These are phyloP conservation scores for Myoxocephalus aenaeus DNA, from an alignment of 2,797 vertebrate genomes.

Conservation along the genomic window DNA sequence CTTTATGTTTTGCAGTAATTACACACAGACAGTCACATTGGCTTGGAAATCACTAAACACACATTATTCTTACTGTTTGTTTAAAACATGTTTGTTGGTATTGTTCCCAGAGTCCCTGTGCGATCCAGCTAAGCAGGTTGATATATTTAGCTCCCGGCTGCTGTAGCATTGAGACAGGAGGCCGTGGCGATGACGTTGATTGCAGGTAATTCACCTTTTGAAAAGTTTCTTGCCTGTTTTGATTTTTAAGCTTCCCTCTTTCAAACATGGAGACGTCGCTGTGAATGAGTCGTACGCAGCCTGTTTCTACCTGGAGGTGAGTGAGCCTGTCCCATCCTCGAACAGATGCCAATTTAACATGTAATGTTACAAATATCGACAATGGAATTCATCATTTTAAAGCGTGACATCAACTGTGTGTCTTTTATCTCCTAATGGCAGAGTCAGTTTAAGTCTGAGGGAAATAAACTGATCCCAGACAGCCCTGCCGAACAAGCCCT, in stretches of 20 bases:
- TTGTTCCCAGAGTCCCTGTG: not conserved
- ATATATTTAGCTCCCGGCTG: slow-evolving; percentile 18
- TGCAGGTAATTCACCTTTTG: not conserved
- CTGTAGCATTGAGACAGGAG: not conserved
- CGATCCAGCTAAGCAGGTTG: not conserved
- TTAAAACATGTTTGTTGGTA: not conserved
- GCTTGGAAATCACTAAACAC: not conserved
- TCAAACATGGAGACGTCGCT: slow-evolving; percentile 76
- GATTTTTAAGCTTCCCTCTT: slow-evolving; percentile 75
- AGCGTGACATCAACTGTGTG: not conserved
- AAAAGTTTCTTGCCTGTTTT: not conserved
- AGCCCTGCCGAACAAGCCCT: slow-evolving; percentile 67
- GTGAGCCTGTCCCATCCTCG: not conserved
- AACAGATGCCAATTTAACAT: too few species aligned
- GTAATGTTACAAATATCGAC: not conserved
- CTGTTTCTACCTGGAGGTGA: slow-evolving; percentile 85
- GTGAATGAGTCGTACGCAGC: slow-evolving; percentile 80
- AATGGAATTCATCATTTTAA: not conserved
- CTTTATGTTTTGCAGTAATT: not conserved
- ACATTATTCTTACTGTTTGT: not conserved
- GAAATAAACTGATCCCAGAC: slow-evolving; percentile 77
- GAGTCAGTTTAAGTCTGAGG: slow-evolving; percentile 81
- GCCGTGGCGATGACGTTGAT: not conserved
- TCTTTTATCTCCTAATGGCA: slow-evolving; percentile 39
- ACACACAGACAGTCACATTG: not conserved